Evolutionary conservation across 1,140 invertebrate genomes (phyloP), one percentile per base, ranked within the genome.

Genomic region (Drosophila ogumai): DNA sequence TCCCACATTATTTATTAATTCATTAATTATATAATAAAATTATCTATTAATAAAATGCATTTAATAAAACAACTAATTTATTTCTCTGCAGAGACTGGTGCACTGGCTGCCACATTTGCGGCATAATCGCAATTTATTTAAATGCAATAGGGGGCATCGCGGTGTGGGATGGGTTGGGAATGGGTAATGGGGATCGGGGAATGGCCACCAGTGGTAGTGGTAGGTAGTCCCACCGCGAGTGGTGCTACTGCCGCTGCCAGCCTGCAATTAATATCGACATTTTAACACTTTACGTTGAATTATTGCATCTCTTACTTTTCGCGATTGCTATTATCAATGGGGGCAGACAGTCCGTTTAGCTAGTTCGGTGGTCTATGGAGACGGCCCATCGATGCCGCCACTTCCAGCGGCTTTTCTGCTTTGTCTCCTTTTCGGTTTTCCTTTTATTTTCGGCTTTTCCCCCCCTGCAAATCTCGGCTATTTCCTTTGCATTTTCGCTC

Each of bases 251-350:
- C 38, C 41, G 44, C 60, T 25, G 65, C 59, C 49, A 75, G 66
- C 78, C 82, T 81, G 79, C 87, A 90, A 91, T 91, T 91, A 91
- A 91, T 91, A 91, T 91, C 87, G 87, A 91, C 87, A 91, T 91
- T 91, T 90, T 90, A 91, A 91, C 87, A 91, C 87, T 91, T 91
- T 82, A 71, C 79, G 57, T 64, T 91, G 87, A 91, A 85, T 82
- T 91, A 91, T 91, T 87, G 80, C 87, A 77, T 82, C 87, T 85
- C 75, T 90, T 78, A 90, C 81, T 90, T 79, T 72, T 82, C 61
- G 64, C 66, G 81, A 90, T 85, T 85, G 86, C 75, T 90, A 79
- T 85, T 90, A 90, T 90, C 86, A 90, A 76, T 73, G 67, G 75
- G 71, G 67, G 65, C 78, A 79, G 64, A 52, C 75, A 78, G 58